phyloP scores from a whole-genome alignment of 2,113 vertebrate species.

The Oreochromis niloticus region DNA sequence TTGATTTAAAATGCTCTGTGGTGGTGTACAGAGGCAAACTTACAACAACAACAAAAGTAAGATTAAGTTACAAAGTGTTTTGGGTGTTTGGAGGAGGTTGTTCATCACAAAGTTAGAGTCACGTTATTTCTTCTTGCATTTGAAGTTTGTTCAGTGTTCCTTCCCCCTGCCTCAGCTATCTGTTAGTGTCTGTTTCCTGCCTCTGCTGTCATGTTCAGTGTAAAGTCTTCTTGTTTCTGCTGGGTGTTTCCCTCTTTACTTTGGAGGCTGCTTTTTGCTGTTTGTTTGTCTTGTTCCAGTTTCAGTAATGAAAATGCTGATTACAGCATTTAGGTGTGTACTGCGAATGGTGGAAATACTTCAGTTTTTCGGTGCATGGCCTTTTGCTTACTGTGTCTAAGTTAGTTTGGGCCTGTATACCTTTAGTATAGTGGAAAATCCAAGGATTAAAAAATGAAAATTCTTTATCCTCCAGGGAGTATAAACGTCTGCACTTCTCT shows the following conservation, averaged over 20 bases:
- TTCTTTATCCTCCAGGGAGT: neutral
- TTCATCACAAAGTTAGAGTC: neutral
- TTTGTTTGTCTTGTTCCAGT: neutral
- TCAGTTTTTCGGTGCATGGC: neutral
- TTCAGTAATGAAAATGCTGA: neutral
- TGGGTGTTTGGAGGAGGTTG: neutral
- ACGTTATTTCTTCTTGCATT: neutral
- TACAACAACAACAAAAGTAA: neutral
- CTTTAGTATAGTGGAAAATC: neutral
- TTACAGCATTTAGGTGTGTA: neutral
- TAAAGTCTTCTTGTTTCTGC: accelerated
- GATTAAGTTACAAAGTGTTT: neutral
- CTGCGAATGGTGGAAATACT: neutral
- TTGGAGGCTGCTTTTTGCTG: neutral
- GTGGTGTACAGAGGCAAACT: neutral
- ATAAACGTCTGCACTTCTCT: neutral
- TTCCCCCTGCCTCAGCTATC: neutral
- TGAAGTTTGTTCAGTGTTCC: neutral
- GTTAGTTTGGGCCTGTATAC: neutral
- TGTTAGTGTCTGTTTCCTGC: neutral
- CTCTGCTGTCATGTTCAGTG: neutral
- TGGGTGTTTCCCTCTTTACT: neutral
- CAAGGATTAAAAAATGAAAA: neutral
- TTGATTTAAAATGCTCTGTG: neutral
- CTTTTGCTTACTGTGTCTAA: neutral